These are phyloP conservation scores for Dasyornis broadbenti DNA, from an alignment of 2,113 vertebrate genomes.

Conservation along the genomic window DNA sequence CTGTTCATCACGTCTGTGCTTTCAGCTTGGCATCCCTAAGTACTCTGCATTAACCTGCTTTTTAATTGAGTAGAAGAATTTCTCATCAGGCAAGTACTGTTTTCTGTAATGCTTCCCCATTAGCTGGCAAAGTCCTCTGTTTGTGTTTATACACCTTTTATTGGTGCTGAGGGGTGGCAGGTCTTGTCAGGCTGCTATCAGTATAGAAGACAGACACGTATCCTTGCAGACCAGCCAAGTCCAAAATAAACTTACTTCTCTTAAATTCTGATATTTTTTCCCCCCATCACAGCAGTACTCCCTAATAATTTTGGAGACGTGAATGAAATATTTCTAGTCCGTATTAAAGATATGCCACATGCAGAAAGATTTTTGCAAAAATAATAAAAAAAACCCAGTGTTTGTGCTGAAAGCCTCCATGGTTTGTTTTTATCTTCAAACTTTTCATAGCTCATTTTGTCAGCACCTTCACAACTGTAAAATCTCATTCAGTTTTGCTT, in stretches of 20 bases:
- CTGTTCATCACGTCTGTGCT: not conserved
- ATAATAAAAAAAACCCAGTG: not conserved
- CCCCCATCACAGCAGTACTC: not conserved
- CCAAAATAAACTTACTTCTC: not conserved
- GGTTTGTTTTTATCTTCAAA: not conserved
- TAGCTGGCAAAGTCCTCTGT: not conserved
- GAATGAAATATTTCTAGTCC: not conserved
- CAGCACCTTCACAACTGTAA: rapidly evolving
- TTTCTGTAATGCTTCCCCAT: not conserved
- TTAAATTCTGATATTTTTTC: not conserved
- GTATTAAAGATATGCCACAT: not conserved
- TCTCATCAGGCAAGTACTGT: not conserved
- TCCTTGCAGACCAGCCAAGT: not conserved
- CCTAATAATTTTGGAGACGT: not conserved
- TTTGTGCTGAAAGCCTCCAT: not conserved
- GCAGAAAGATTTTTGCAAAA: not conserved
- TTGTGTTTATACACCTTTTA: not conserved
- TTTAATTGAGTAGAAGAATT: not conserved
- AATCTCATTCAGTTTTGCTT: not conserved
- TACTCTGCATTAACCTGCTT: not conserved
- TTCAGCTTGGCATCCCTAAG: not conserved
- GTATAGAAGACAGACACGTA: not conserved
- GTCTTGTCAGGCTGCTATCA: not conserved
- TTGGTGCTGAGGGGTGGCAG: not conserved
- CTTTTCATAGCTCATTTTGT: not conserved